phyloP scores from a whole-genome alignment of 2,113 vertebrate genomes.

The Capreolus pygargus region DNA sequence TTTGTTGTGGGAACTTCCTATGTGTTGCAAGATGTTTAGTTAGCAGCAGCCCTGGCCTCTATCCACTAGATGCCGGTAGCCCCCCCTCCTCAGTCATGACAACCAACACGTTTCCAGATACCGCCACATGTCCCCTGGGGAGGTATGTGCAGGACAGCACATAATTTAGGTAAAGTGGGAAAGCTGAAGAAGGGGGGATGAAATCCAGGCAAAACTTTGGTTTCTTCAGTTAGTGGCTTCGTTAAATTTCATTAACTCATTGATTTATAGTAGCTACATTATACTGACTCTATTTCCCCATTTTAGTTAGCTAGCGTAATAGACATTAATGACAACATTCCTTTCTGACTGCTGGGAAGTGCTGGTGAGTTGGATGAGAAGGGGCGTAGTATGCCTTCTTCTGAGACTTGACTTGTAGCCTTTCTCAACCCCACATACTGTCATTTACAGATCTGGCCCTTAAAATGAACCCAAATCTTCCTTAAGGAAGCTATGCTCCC shows the following conservation, averaged over 20 bases:
- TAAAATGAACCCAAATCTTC: background rate
- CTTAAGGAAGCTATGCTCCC: background rate
- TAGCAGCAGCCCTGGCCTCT: background rate
- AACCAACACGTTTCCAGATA: background rate
- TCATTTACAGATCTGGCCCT: background rate
- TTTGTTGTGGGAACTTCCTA: background rate
- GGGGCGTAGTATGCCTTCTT: background rate
- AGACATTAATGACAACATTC: background rate
- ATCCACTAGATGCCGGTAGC: background rate
- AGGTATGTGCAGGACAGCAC: background rate
- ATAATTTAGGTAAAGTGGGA: background rate
- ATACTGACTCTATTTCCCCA: background rate
- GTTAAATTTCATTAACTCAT: background rate
- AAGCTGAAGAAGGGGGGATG: background rate
- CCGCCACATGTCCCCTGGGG: background rate
- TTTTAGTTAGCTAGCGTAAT: background rate
- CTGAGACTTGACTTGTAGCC: background rate
- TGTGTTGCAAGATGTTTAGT: background rate
- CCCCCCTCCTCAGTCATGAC: background rate
- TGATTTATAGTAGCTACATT: too few relatives aligned
- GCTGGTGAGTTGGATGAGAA: background rate
- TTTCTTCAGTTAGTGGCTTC: background rate
- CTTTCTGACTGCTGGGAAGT: background rate
- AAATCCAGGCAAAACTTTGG: background rate
- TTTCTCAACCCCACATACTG: background rate